phyloP scores from a whole-genome alignment of 1,140 invertebrate genomes.

The Pseudomyrmex concolor region DNA sequence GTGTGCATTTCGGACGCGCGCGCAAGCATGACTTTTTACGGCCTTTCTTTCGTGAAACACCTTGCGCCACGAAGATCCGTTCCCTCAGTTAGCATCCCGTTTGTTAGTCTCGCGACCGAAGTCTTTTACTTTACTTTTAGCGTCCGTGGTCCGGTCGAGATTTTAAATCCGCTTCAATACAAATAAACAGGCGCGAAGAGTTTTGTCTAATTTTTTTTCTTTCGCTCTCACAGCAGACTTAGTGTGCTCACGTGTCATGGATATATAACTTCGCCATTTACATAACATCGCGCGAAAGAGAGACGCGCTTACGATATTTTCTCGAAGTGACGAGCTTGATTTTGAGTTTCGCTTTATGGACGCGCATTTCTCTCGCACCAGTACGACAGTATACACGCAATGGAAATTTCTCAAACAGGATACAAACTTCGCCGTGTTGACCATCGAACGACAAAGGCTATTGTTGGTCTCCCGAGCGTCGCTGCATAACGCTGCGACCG shows the following conservation, averaged over 20 bases:
- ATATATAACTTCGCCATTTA: too few species aligned
- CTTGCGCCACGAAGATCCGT: conserved; percentile 52
- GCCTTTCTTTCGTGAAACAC: conserved; percentile 60
- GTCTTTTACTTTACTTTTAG: conserved; percentile 19
- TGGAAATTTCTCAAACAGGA: conserved; percentile 57
- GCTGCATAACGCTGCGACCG: conserved; percentile 41
- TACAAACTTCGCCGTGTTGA: conserved; percentile 38
- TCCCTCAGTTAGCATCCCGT: conserved; percentile 37
- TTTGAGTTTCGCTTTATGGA: not conserved
- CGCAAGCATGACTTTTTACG: conserved; percentile 50
- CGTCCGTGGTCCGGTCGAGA: conserved; percentile 45
- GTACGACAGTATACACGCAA: not conserved
- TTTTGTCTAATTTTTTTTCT: conserved; percentile 7
- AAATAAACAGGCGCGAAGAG: conserved; percentile 51
- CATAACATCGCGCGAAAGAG: not conserved
- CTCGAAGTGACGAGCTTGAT: not conserved
- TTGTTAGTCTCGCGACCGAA: conserved; percentile 17
- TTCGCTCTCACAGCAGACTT: not conserved
- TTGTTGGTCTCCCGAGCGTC: conserved; percentile 45
- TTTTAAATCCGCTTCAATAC: conserved; percentile 58
- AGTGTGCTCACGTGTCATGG: too few species aligned
- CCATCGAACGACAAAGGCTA: conserved; percentile 61
- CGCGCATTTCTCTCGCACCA: conserved; percentile 11
- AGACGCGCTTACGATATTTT: not conserved
- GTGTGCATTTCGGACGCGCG: conserved; percentile 53